Conservation (phyloP, 2,888 invertebrate genomes). For the Drosophila aldrichi region DNA sequence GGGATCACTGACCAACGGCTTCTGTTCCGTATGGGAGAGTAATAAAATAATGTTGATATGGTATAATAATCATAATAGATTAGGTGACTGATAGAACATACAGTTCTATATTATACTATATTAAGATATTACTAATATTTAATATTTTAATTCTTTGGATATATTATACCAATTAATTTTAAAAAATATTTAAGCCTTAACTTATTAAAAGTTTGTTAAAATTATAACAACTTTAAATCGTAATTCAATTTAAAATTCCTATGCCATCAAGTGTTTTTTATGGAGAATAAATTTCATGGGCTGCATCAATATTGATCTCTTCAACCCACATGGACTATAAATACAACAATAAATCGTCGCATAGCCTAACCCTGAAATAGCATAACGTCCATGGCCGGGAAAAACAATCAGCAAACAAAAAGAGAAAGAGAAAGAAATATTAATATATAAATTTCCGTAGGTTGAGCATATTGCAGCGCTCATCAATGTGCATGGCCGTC, state of each 20-base stretch:
- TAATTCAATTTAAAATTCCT: not conserved
- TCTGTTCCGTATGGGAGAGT: not conserved
- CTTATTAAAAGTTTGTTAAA: not conserved
- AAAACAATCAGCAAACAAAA: conserved; percentile 23
- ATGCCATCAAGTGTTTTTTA: not conserved
- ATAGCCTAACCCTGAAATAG: conserved; percentile 42
- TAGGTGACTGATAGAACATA: not conserved
- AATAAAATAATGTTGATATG: not conserved
- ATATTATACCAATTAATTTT: not conserved
- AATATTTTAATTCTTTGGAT: not conserved
- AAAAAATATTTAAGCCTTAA: not conserved
- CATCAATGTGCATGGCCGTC: conserved; percentile 45
- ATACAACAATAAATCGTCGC: conserved; percentile 14
- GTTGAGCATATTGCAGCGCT: conserved; percentile 24
- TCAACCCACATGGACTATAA: not conserved
- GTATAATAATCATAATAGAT: not conserved
- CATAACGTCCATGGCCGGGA: conserved; percentile 24
- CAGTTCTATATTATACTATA: not conserved
- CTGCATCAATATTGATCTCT: not conserved
- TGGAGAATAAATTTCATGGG: not conserved
- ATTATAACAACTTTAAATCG: not conserved
- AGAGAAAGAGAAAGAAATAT: not conserved
- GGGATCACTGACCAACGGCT: conserved; percentile 9
- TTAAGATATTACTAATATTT: not conserved
- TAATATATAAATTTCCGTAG: conserved; percentile 39